Conservation (phyloP, 2,113 vertebrate genomes). For the Heterotis niloticus region DNA sequence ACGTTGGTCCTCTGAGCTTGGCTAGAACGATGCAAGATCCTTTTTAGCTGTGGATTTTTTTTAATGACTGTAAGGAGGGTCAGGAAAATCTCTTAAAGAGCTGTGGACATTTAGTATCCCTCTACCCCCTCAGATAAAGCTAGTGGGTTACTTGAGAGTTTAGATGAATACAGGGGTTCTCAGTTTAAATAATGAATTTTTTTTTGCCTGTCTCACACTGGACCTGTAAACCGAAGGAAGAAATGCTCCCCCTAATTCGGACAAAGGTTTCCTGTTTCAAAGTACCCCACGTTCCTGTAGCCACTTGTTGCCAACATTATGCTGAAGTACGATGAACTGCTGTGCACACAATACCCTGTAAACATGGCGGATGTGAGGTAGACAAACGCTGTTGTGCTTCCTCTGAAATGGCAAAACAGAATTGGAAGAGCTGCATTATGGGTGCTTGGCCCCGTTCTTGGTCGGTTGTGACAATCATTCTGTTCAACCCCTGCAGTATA, state of each 20-base stretch:
- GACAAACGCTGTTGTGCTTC: not conserved
- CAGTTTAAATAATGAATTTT: no score
- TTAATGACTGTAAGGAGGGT: not conserved
- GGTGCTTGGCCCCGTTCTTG: not conserved
- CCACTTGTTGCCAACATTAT: no score
- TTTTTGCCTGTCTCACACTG: not conserved
- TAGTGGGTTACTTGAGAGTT: slow-evolving; percentile 36
- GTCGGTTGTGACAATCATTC: slow-evolving; percentile 20
- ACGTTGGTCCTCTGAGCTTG: no score
- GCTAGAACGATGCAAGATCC: not conserved
- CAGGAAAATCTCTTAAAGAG: slow-evolving; percentile 13
- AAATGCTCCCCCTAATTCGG: not conserved
- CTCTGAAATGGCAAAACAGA: not conserved
- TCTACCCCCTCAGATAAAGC: no score
- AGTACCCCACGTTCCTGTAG: not conserved
- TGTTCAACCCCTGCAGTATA: slow-evolving; percentile 14
- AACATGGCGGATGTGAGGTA: no score
- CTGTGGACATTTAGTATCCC: no score
- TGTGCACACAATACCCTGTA: no score
- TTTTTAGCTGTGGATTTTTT: not conserved
- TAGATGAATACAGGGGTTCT: slow-evolving; percentile 1
- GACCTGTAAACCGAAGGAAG: not conserved
- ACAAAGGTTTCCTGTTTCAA: not conserved
- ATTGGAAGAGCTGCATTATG: not conserved
- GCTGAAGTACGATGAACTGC: no score